A percentile compares a stretch with the other conserved stretches of the same genome.
Evolutionary conservation across 2,888 invertebrate genomes (phyloP).

Genomic region (Periphyllus acericola): DNA sequence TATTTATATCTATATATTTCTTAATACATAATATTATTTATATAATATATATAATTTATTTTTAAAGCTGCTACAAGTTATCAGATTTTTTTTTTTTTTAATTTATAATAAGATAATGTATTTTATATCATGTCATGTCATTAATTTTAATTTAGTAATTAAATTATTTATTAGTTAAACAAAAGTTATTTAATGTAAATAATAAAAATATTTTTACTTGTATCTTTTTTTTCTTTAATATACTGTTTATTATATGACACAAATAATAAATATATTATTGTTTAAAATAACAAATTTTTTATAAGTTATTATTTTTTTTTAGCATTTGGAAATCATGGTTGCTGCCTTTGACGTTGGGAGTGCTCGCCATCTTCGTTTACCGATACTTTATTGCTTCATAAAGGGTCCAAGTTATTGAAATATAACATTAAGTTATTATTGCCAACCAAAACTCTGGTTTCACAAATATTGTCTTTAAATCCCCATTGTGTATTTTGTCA

Average conservation of each 20-base stretch:
- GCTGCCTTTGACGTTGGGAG: conserved; percentile 69
- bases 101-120: no score
- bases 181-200: conserved; percentile 1
- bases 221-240: neutral
- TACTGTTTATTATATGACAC: neutral
- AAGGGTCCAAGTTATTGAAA: neutral
- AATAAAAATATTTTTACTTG: neutral
- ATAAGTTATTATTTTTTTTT: conserved; percentile 66
- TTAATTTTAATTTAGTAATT: no score
- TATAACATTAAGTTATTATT: conserved; percentile 38
- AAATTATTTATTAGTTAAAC: neutral
- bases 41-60: neutral
- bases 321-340: conserved; percentile 70
- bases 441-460: conserved; percentile 35
- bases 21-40: neutral
- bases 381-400: conserved; percentile 67
- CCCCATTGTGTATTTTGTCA: conserved; percentile 26
- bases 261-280: neutral
- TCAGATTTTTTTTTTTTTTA: no score
- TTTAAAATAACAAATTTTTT: neutral
- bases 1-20: neutral
- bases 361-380: conserved; percentile 69
- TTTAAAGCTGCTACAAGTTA: no score
- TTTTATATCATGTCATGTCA: no score
- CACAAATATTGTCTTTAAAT: conserved; percentile 31